Evolutionary conservation across 2,797 vertebrate species (phyloP), one percentile per base, ranked within the genome.

Genomic region (Girardinus metallicus): DNA sequence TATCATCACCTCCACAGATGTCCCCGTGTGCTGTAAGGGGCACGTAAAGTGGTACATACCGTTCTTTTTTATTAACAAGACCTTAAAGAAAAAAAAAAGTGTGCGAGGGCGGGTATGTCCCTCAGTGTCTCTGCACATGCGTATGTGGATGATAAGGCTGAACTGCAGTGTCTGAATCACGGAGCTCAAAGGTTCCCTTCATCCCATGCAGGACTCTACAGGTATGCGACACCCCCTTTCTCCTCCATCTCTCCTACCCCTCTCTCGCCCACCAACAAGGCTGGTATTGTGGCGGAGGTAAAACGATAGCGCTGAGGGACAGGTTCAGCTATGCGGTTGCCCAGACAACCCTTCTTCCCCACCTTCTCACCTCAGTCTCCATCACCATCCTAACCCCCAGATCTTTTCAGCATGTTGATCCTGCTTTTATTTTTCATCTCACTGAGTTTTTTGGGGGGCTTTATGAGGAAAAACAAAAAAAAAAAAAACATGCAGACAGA

Each of bases 201-300:
- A 95, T 94, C 91, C 87, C 86, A 51, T 78, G 87, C 89, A 83
- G 87, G 86, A 85, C 91, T 88, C 87, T 90, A 81, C 93, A 95
- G 94, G 93, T 95, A 95, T 95, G 91, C 26, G 78, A 26, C 79
- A 16, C 79, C 80, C 68, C 76, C 78, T 9, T 41, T 10, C 41
- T 31, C 73, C 75, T 72, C 51, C 47, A 12, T 31, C 60, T 31
- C 77, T 46, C 46, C 44, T 66, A 43, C 60, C 66, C 75, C 15
- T 18, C 77, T 43, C 71, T 36, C 79, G 31, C 80, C 87, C 89
- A 82, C 88, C 89, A 94, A 96, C 95, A 96, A 96, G 95, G 94
- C 90, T 84, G n/a, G 89, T 93, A 95, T 96, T 96, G 95, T 96
- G 90, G 88, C 82, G 34, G 81, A 81, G 89, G 95, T 94, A 95